phyloP scores from a whole-genome alignment of 2,888 invertebrate species.

The Agrypnus murinus region DNA sequence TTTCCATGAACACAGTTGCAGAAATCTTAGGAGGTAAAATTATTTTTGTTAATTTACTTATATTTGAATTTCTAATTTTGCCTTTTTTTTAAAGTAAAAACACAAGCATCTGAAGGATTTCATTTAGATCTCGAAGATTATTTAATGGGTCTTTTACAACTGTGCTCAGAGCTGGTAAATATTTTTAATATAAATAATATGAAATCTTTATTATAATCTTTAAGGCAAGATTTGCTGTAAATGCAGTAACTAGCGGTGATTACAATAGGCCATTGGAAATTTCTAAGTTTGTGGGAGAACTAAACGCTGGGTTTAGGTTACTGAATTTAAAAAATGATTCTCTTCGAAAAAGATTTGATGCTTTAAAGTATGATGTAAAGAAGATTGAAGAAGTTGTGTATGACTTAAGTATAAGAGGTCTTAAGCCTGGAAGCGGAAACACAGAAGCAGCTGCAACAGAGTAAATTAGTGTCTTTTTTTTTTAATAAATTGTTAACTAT shows the following conservation, averaged over 20 bases:
- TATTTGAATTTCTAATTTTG: constrained; percentile 9
- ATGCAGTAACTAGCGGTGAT: constrained; percentile 89
- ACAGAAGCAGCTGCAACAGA: background rate
- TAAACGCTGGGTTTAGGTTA: constrained; percentile 92
- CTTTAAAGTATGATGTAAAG: constrained; percentile 92
- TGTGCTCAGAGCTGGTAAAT: constrained; percentile 89
- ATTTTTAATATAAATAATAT: background rate
- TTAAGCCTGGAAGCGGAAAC: constrained; percentile 71
- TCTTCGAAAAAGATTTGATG: constrained; percentile 89
- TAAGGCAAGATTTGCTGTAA: constrained; percentile 86
- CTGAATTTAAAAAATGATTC: constrained; percentile 93
- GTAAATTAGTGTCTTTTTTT: background rate
- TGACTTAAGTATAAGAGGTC: constrained; percentile 87
- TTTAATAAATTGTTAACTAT: no score
- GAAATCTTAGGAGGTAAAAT: constrained; percentile 84
- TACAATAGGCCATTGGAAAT: constrained; percentile 88
- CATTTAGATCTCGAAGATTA: constrained; percentile 95
- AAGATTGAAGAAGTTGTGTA: constrained; percentile 95
- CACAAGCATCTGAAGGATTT: constrained; percentile 82
- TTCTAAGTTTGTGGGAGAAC: constrained; percentile 87
- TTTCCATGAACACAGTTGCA: constrained; percentile 84
- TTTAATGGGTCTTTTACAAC: constrained; percentile 85
- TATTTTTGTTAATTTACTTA: constrained; percentile 11
- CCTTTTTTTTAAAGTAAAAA: constrained; percentile 78
- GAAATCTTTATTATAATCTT: constrained; percentile 58